A percentile compares a stretch with the other conserved stretches of the same genome.
Conservation (phyloP, 2,888 invertebrate species). For the Drosophila nr. medialis region DNA sequence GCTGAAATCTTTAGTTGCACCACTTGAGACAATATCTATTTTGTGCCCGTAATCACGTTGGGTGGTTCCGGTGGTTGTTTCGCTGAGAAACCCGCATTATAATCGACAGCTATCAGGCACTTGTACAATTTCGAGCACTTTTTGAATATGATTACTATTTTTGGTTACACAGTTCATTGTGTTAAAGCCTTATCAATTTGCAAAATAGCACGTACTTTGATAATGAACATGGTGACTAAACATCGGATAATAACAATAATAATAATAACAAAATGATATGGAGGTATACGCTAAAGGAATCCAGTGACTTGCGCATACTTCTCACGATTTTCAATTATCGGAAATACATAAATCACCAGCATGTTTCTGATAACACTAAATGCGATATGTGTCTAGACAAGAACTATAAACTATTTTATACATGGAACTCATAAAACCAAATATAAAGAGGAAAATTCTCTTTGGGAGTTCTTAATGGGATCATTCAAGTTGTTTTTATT, state of each 20-base stretch:
- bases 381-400: not conserved
- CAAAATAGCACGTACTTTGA: slow-evolving; percentile 70
- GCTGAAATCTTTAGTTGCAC: not conserved
- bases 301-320: not conserved
- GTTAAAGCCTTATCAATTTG: slow-evolving; percentile 50
- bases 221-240: slow-evolving; percentile 32
- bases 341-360: not conserved
- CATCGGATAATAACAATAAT: slow-evolving; percentile 15
- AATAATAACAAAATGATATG: slow-evolving; percentile 15
- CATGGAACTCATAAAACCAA: not conserved
- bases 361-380: not conserved
- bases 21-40: not conserved
- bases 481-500: not conserved
- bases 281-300: slow-evolving; percentile 25
- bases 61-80: slow-evolving; percentile 8
- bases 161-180: not conserved
- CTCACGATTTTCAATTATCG: not conserved
- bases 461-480: not conserved
- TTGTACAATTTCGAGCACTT: slow-evolving; percentile 30
- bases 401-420: no score
- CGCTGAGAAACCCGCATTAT: slow-evolving; percentile 14
- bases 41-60: slow-evolving; percentile 1
- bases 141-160: slow-evolving; percentile 34
- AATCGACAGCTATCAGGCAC: slow-evolving; percentile 47
- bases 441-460: not conserved